These are phyloP conservation scores for Vanessa tameamea DNA, from an alignment of 1,140 invertebrate species.

Conservation along the genomic window DNA sequence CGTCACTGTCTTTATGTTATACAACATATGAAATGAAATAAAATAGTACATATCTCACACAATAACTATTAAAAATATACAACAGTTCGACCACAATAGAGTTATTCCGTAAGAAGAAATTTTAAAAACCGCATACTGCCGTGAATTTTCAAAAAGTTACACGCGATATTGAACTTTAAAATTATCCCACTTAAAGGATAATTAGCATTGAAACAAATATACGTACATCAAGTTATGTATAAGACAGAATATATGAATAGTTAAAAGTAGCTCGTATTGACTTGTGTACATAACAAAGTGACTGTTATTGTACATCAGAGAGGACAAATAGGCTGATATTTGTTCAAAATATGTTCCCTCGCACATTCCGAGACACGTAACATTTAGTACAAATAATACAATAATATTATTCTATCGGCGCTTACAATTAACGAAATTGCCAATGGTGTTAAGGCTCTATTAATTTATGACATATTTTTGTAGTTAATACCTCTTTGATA, in stretches of 20 bases:
- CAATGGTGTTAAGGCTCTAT: conserved; percentile 20
- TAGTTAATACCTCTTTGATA: not conserved
- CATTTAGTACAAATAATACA: conserved; percentile 41
- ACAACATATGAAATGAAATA: too few species aligned
- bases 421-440: conserved; percentile 46
- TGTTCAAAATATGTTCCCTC: conserved; percentile 27
- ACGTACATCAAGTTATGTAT: not conserved
- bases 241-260: not conserved
- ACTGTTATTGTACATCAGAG: conserved; percentile 20
- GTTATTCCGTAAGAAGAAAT: too few species aligned
- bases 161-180: too few species aligned
- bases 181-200: too few species aligned
- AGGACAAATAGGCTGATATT: conserved; percentile 23
- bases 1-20: too few species aligned
- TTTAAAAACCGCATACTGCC: too few species aligned
- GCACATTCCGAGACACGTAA: conserved; percentile 26
- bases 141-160: too few species aligned
- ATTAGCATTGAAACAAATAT: too few species aligned
- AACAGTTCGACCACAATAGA: too few species aligned
- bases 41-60: too few species aligned
- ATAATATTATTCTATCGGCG: conserved; percentile 57
- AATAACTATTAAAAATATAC: too few species aligned
- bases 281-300: conserved; percentile 10
- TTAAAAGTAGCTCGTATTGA: not conserved
- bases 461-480: conserved; percentile 12